Percentiles rank a stretch among this genome's conserved stretches.
Conservation (phyloP, 2,888 invertebrate species). For the Syritta pipiens region DNA sequence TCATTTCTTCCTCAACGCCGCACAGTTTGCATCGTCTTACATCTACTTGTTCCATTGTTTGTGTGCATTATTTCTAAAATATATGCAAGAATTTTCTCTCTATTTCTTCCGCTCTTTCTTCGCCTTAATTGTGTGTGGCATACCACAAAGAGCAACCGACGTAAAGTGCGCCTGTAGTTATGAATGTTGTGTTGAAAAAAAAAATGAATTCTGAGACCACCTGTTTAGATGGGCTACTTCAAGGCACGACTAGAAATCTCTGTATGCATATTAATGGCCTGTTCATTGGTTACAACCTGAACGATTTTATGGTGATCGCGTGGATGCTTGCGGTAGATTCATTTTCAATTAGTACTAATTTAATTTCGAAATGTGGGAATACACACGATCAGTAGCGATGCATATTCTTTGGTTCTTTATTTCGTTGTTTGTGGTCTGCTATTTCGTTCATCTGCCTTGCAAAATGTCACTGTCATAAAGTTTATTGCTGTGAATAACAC, state of each 20-base stretch:
- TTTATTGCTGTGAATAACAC: too few species aligned
- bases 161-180: background rate
- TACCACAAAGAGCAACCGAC: background rate
- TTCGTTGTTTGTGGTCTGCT: background rate
- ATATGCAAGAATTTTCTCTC: slow-evolving; percentile 11
- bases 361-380: background rate
- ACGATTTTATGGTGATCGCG: slow-evolving; percentile 17
- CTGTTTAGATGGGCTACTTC: slow-evolving; percentile 19
- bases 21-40: too few species aligned
- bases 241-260: slow-evolving; percentile 13
- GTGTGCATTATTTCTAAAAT: too few species aligned
- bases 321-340: slow-evolving; percentile 8
- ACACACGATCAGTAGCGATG: background rate
- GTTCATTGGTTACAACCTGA: background rate
- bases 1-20: too few species aligned
- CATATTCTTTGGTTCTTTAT: background rate
- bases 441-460: background rate
- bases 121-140: background rate
- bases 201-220: slow-evolving; percentile 21
- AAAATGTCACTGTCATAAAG: slow-evolving; percentile 6
- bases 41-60: background rate
- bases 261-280: slow-evolving; percentile 33
- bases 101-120: background rate
- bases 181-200: background rate
- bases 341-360: slow-evolving; percentile 3